phyloP scores from a whole-genome alignment of 2,888 invertebrate species.

The Nomada lathburiana region DNA sequence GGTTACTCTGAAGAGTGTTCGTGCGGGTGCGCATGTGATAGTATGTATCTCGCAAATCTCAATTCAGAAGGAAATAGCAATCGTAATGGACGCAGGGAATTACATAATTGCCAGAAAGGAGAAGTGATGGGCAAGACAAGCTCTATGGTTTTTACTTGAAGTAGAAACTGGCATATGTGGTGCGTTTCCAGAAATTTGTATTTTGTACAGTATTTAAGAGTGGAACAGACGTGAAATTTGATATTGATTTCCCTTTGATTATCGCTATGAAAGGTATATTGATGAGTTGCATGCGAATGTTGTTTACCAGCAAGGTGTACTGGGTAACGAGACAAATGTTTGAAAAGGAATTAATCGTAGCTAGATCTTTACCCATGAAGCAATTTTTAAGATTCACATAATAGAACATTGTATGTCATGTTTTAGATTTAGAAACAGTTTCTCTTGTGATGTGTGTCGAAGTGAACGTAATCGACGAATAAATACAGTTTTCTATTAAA shows the following conservation, averaged over 20 bases:
- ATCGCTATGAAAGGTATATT: slow-evolving; percentile 26
- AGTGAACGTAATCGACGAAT: not conserved
- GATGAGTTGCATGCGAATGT: slow-evolving; percentile 13
- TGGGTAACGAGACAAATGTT: not conserved
- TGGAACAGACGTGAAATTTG: slow-evolving; percentile 36
- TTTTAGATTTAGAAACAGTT: not conserved
- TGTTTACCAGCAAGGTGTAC: slow-evolving; percentile 32
- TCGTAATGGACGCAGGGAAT: not conserved
- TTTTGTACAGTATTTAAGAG: slow-evolving; percentile 61
- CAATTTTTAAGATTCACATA: slow-evolving; percentile 1
- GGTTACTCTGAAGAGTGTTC: slow-evolving; percentile 15
- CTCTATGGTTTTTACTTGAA: not conserved
- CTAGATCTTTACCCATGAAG: not conserved
- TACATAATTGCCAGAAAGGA: slow-evolving; percentile 6
- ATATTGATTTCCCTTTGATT: slow-evolving; percentile 31
- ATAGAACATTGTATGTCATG: not conserved
- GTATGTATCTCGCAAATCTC: slow-evolving; percentile 32
- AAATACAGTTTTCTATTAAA: slow-evolving; percentile 22
- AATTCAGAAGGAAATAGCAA: not conserved
- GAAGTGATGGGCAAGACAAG: not conserved
- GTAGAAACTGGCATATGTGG: not conserved
- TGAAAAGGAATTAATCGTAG: not conserved
- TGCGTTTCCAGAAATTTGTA: slow-evolving; percentile 35
- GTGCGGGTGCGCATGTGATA: slow-evolving; percentile 9
- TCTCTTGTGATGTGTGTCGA: not conserved